Conservation (phyloP, 2,888 invertebrate species). For the Carcina quercana region DNA sequence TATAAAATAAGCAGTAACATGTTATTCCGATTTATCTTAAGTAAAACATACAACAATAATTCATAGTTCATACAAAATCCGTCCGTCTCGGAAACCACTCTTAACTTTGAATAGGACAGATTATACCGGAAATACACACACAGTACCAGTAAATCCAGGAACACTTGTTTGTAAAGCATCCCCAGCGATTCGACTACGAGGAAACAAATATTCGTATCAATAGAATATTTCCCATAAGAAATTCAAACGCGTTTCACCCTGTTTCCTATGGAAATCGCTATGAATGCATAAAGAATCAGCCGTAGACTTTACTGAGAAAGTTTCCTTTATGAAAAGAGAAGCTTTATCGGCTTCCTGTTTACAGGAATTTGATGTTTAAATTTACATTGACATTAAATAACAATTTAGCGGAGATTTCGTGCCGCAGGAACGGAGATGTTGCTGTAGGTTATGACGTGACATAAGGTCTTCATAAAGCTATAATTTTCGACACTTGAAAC, state of each 20-base stretch:
- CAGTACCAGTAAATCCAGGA: constrained; percentile 22
- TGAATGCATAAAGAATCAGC: constrained; percentile 53
- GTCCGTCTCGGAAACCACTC: too few species aligned
- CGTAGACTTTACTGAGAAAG: constrained; percentile 25
- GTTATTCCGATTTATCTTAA: too few species aligned
- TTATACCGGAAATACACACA: too few species aligned
- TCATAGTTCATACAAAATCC: too few species aligned
- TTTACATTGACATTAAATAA: constrained; percentile 29
- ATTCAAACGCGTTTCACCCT: constrained; percentile 47
- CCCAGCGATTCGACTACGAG: constrained; percentile 33
- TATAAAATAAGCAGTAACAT: too few species aligned
- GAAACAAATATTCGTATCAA: constrained; percentile 53
- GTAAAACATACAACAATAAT: too few species aligned
- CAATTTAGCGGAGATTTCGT: constrained; percentile 3
- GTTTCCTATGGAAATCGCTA: constrained; percentile 51
- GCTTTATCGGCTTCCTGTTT: constrained; percentile 29
- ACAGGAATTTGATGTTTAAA: constrained; percentile 31
- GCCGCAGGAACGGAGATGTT: too few species aligned
- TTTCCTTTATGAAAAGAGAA: constrained; percentile 23
- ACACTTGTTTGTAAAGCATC: constrained; percentile 36
- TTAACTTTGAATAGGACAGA: too few species aligned
- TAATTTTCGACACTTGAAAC: too few species aligned
- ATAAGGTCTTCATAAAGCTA: too few species aligned
- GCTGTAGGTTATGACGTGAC: too few species aligned
- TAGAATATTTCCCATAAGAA: constrained; percentile 45